Conservation (phyloP, 2,113 vertebrate genomes). For the Pelobates fuscus region DNA sequence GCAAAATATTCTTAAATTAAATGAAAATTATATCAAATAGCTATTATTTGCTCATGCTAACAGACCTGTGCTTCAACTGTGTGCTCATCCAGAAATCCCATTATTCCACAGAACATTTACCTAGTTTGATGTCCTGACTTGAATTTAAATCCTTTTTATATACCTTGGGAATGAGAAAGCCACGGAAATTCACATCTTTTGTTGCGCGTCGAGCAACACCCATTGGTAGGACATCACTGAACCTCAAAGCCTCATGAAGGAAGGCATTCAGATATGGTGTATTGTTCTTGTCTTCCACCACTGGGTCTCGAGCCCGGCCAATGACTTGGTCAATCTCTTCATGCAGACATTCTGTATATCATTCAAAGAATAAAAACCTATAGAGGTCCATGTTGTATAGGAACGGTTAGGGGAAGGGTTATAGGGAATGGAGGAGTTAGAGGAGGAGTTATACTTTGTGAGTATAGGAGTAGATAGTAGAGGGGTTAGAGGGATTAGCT, state of each 20-base stretch:
- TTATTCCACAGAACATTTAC: background rate
- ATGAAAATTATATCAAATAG: too few species aligned
- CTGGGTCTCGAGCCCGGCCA: background rate
- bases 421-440: too few species aligned
- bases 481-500: too few species aligned
- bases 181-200: slow-evolving; percentile 6
- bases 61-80: background rate
- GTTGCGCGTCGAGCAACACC: background rate
- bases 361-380: too few species aligned
- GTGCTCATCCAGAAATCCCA: background rate
- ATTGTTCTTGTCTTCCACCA: background rate
- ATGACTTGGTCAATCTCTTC: slow-evolving; percentile 21
- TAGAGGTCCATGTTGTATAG: too few species aligned
- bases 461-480: too few species aligned
- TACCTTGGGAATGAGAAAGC: slow-evolving; percentile 18
- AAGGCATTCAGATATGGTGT: slow-evolving; percentile 18
- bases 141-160: background rate
- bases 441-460: too few species aligned
- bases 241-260: slow-evolving; percentile 22
- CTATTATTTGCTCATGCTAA: too few species aligned
- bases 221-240: slow-evolving; percentile 9
- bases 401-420: too few species aligned
- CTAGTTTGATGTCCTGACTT: background rate
- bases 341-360: background rate
- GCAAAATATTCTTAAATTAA: too few species aligned